Conservation (phyloP, 2,888 invertebrate genomes). For the Clanis bilineata region DNA sequence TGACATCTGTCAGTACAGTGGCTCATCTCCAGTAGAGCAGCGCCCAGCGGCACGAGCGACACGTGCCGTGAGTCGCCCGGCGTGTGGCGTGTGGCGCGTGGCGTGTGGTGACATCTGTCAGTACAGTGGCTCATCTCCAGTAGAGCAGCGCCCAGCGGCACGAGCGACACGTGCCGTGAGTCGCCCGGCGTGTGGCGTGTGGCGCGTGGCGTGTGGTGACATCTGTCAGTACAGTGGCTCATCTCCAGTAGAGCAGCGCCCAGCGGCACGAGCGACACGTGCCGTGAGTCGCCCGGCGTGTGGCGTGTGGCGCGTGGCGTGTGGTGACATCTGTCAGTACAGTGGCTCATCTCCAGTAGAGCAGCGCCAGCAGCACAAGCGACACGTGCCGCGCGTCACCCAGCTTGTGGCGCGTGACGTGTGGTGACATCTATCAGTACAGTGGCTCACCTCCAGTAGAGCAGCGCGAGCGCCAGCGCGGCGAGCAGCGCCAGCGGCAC, state of each 20-base stretch:
- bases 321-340: constrained; percentile 33
- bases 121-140: too few relatives aligned
- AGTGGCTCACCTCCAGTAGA: constrained; percentile 61
- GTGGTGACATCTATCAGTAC: too few relatives aligned
- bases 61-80: too few relatives aligned
- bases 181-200: too few relatives aligned
- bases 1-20: not conserved
- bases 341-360: constrained; percentile 61
- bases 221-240: constrained; percentile 16
- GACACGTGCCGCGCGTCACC: constrained; percentile 41
- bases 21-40: too few relatives aligned
- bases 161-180: too few relatives aligned
- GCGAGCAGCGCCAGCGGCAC: constrained; percentile 56
- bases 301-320: constrained; percentile 38
- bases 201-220: too few relatives aligned
- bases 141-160: too few relatives aligned
- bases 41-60: too few relatives aligned
- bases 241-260: constrained; percentile 65
- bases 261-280: constrained; percentile 38
- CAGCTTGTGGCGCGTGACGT: constrained; percentile 28
- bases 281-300: too few relatives aligned
- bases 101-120: too few relatives aligned
- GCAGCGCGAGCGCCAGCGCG: constrained; percentile 51
- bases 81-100: too few relatives aligned
- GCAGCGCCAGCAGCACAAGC: constrained; percentile 33